These are phyloP conservation scores for Masticophis lateralis DNA, from an alignment of 2,797 vertebrate species.

Conservation along the genomic window DNA sequence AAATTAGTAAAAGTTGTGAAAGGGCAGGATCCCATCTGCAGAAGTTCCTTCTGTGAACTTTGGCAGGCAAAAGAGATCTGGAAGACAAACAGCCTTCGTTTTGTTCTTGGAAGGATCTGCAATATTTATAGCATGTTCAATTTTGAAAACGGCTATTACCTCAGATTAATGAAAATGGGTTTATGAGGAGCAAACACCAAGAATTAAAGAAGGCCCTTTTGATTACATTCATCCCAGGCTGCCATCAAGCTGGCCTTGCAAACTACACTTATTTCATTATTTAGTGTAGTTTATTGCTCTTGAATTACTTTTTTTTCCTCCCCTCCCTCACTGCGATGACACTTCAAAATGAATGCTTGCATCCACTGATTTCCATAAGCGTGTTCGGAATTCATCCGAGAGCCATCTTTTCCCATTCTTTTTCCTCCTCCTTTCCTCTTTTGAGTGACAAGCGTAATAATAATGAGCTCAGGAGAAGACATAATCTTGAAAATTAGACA, in stretches of 20 bases:
- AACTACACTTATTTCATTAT: constrained; percentile 15
- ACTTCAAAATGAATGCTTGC: constrained; percentile 51
- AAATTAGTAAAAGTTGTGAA: neutral
- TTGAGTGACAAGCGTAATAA: constrained; percentile 63
- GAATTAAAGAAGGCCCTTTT: neutral
- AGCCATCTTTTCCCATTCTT: constrained; percentile 52
- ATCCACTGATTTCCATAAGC: constrained; percentile 50
- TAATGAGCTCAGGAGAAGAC: constrained; percentile 58
- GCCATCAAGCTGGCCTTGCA: neutral
- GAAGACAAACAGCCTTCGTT: neutral
- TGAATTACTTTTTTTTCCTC: constrained; percentile 34
- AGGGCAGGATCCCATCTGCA: neutral
- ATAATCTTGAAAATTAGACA: constrained; percentile 61
- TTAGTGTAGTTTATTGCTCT: constrained; percentile 30
- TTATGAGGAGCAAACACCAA: neutral
- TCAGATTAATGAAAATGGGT: neutral
- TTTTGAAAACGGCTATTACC: neutral
- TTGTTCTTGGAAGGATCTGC: neutral
- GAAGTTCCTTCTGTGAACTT: neutral
- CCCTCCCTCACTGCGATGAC: constrained; percentile 20
- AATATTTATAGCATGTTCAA: neutral
- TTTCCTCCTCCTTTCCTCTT: constrained; percentile 53
- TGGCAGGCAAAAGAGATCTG: neutral
- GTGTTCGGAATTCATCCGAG: constrained; percentile 54
- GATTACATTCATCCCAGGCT: neutral